These are phyloP conservation scores for Gymnodraco acuticeps DNA, from an alignment of 2,797 vertebrate genomes.

Conservation along the genomic window DNA sequence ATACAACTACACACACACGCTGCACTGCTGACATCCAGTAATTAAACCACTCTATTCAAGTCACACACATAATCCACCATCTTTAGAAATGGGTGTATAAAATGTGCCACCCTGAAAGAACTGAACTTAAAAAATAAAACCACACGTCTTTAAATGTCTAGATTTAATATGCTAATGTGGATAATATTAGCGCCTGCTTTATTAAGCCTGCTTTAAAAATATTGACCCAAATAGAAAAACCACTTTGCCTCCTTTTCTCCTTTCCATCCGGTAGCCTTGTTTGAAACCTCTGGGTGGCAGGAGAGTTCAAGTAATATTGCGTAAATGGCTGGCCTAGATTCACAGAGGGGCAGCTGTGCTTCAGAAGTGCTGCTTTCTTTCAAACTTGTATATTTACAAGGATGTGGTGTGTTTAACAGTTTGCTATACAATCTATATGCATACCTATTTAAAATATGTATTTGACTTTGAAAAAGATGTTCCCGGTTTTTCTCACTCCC, in stretches of 20 bases:
- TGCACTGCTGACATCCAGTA: conserved; percentile 38
- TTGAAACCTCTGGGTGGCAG: conserved; percentile 77
- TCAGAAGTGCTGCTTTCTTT: conserved; percentile 59
- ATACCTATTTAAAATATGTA: conserved; percentile 50
- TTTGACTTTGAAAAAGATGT: conserved; percentile 54
- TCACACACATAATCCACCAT: conserved; percentile 46
- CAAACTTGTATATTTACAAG: conserved; percentile 60
- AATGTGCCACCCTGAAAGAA: not conserved
- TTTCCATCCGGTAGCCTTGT: conserved; percentile 40
- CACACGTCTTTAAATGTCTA: conserved; percentile 16
- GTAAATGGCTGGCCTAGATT: conserved; percentile 34
- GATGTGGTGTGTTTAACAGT: conserved; percentile 55
- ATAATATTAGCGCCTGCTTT: conserved; percentile 16
- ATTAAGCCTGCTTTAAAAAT: conserved; percentile 17
- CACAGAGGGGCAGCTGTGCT: conserved; percentile 37
- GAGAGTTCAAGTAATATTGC: conserved; percentile 72
- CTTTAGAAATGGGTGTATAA: conserved; percentile 36
- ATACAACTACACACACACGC: conserved; percentile 14
- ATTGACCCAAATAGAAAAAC: not conserved
- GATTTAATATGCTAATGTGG: conserved; percentile 33
- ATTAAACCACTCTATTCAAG: conserved; percentile 61
- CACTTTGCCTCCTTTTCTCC: not conserved
- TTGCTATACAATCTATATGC: conserved; percentile 56
- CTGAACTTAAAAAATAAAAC: conserved; percentile 1
- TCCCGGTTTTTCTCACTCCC: conserved; percentile 32